Evolutionary conservation across 2,797 vertebrate species (phyloP).

Genomic region (Nannoperca obscura): DNA sequence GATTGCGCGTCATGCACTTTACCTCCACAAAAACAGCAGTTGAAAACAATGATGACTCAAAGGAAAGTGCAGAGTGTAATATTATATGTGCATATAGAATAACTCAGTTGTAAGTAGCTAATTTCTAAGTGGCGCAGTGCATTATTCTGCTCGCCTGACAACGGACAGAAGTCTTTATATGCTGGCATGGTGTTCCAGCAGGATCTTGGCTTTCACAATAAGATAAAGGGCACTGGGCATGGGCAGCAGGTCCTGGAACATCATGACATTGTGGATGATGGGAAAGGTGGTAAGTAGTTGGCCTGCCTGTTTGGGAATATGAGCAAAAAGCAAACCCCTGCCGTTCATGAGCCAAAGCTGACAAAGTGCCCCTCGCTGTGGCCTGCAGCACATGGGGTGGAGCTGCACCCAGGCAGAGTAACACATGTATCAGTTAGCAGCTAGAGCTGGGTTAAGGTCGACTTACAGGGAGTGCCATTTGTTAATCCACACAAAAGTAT

Average conservation of each 20-base stretch:
- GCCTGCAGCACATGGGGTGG: conserved; percentile 1
- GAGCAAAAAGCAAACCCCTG: conserved; percentile 31
- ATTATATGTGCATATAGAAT: conserved; percentile 30
- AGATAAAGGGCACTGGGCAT: conserved; percentile 9
- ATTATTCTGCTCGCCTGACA: conserved; percentile 7
- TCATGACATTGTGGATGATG: conserved; percentile 35
- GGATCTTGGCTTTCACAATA: conserved; percentile 18
- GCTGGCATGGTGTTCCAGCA: background rate
- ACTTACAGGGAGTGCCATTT: background rate
- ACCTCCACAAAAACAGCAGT: conserved; percentile 31
- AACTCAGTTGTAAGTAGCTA: conserved; percentile 19
- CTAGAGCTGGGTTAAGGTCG: background rate
- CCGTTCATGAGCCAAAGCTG: conserved; percentile 34
- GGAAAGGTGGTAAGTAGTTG: conserved; percentile 12
- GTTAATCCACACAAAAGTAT: conserved; percentile 5
- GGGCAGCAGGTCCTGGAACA: conserved; percentile 34
- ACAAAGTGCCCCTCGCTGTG: conserved; percentile 36
- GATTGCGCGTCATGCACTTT: conserved; percentile 47
- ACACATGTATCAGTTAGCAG: background rate
- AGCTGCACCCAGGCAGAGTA: background rate
- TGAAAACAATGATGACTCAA: conserved; percentile 47
- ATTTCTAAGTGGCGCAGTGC: conserved; percentile 12
- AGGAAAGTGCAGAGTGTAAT: conserved; percentile 34
- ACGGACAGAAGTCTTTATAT: conserved; percentile 1
- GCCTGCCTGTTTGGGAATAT: conserved; percentile 24